Evolutionary conservation across 2,888 invertebrate species (phyloP).

Genomic region (Amphipoea oculea): DNA sequence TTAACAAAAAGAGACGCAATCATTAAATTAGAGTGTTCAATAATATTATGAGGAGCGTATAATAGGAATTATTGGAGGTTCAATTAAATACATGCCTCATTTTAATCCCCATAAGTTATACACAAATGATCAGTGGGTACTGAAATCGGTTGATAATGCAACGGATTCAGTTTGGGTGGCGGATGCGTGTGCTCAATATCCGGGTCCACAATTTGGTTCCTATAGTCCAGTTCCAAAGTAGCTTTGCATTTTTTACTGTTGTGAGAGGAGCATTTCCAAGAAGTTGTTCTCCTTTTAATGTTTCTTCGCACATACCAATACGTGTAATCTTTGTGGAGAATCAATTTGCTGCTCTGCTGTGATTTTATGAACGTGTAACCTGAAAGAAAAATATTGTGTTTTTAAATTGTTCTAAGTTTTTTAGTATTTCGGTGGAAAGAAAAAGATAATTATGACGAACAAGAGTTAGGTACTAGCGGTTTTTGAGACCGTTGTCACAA

Average conservation of each 20-base stretch:
- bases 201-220: slow-evolving; percentile 21
- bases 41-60: not conserved
- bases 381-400: slow-evolving; percentile 17
- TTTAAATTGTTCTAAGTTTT: not conserved
- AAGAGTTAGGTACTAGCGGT: not conserved
- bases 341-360: slow-evolving; percentile 14
- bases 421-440: not conserved
- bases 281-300: slow-evolving; percentile 19
- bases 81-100: not conserved
- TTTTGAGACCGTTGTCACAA: not conserved
- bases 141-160: slow-evolving; percentile 18
- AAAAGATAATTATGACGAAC: not conserved
- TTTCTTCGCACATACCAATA: slow-evolving; percentile 41
- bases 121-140: slow-evolving; percentile 28
- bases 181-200: slow-evolving; percentile 22
- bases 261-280: slow-evolving; percentile 53
- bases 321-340: slow-evolving; percentile 43
- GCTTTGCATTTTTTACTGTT: slow-evolving; percentile 47
- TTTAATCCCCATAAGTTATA: slow-evolving; percentile 25
- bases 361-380: slow-evolving; percentile 36
- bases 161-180: slow-evolving; percentile 28
- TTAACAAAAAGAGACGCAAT: not conserved
- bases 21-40: not conserved
- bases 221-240: slow-evolving; percentile 24
- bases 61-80: not conserved